These are phyloP conservation scores for Cnemophilus loriae DNA, from an alignment of 2,113 vertebrate species.

Conservation along the genomic window DNA sequence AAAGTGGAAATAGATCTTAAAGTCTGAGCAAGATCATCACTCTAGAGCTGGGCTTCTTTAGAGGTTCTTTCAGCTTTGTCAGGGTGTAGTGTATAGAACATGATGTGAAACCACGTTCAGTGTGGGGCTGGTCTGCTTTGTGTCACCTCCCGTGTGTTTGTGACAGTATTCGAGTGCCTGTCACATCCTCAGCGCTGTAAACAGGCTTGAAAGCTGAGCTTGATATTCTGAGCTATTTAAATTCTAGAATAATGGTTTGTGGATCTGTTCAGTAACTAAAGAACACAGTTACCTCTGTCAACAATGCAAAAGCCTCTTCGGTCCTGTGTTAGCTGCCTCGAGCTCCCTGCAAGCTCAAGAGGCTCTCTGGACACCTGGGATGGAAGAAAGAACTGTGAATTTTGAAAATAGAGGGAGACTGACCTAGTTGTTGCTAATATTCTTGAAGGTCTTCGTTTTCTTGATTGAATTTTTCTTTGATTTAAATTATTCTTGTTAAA, in stretches of 20 bases:
- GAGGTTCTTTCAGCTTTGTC: neutral
- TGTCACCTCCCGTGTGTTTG: neutral
- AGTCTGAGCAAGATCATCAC: neutral
- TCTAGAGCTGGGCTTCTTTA: neutral
- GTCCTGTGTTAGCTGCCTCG: neutral
- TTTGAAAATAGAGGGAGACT: neutral
- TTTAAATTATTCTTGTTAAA: neutral
- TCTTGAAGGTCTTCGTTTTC: neutral
- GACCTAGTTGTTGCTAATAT: neutral
- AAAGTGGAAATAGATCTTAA: neutral
- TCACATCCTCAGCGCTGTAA: neutral
- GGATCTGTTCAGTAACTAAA: neutral
- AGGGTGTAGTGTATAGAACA: neutral
- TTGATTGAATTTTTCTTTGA: neutral
- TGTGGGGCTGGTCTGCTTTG: neutral
- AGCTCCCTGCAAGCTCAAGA: neutral
- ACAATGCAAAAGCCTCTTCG: neutral
- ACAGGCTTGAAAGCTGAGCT: neutral
- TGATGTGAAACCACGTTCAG: fast-evolving
- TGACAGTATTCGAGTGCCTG: neutral
- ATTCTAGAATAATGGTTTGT: neutral
- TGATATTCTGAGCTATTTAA: neutral
- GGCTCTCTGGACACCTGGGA: neutral
- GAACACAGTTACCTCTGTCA: neutral
- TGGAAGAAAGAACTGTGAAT: neutral